A percentile compares a stretch with the other conserved stretches of the same genome.
Evolutionary conservation across 2,797 vertebrate genomes (phyloP).

Genomic region (Hemitrygon akajei): DNA sequence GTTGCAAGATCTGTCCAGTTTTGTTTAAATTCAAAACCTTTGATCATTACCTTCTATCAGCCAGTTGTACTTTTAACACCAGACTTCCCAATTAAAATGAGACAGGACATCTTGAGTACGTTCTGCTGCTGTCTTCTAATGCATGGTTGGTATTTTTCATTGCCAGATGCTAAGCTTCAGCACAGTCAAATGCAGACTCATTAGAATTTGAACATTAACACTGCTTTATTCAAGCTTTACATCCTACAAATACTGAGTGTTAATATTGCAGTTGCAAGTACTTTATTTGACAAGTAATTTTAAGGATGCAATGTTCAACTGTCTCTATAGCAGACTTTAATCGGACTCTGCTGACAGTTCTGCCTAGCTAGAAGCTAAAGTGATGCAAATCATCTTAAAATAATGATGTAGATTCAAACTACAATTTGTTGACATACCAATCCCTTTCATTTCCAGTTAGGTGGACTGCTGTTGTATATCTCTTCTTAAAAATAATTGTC

Average conservation of each 20-base stretch:
- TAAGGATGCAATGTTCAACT: neutral
- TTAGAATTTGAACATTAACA: neutral
- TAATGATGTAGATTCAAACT: slow-evolving; percentile 2
- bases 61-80: neutral
- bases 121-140: neutral
- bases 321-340: neutral
- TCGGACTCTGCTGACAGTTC: neutral
- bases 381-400: slow-evolving; percentile 25
- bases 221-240: neutral
- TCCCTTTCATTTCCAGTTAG: neutral
- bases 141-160: neutral
- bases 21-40: neutral
- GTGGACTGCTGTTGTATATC: neutral
- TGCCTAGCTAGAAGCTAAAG: neutral
- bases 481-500: neutral
- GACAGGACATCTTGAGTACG: neutral
- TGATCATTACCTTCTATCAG: neutral
- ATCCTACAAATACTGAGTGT: neutral
- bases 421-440: neutral
- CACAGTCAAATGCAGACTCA: neutral
- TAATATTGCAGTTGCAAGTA: neutral
- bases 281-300: slow-evolving; percentile 28
- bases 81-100: neutral
- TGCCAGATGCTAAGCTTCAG: neutral
- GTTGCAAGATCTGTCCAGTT: neutral